phyloP scores from a whole-genome alignment of 1,140 invertebrate genomes.

The Phortica variegata region DNA sequence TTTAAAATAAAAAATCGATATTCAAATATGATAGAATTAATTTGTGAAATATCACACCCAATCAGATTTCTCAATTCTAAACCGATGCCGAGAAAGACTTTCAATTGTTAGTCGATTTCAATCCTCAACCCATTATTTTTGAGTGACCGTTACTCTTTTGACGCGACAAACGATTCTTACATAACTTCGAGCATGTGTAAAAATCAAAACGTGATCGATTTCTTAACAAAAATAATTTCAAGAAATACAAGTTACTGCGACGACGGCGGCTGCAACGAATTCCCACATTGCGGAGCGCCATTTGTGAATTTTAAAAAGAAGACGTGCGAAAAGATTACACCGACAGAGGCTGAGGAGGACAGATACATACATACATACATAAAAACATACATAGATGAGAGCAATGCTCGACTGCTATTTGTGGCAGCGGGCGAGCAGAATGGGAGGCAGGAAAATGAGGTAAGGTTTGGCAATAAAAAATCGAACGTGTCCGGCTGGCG shows the following conservation, averaged over 20 bases:
- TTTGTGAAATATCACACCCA: no score
- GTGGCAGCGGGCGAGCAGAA: no score
- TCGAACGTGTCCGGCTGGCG: conserved; percentile 36
- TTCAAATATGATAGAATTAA: no score
- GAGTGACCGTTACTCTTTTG: conserved; percentile 6
- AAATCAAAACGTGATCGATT: conserved; percentile 48
- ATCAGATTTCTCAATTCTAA: no score
- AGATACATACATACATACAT: not conserved
- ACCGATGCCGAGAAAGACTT: no score
- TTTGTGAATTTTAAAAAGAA: conserved; percentile 55
- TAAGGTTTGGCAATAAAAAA: conserved; percentile 44
- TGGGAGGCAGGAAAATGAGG: no score
- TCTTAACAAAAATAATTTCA: conserved; percentile 15
- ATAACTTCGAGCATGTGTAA: conserved; percentile 49
- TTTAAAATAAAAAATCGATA: not conserved
- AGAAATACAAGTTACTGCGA: conserved; percentile 28
- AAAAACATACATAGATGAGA: conserved; percentile 18
- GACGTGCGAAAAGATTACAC: conserved; percentile 42
- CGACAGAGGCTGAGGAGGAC: conserved; percentile 8
- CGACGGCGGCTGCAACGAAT: conserved; percentile 29
- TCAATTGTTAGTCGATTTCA: no score
- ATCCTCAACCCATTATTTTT: no score
- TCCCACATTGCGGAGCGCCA: conserved; percentile 48
- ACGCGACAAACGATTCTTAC: conserved; percentile 30
- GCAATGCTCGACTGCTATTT: conserved; percentile 36